Evolutionary conservation across 1,140 invertebrate genomes (phyloP).

Genomic region (Phymastichus coffea): DNA sequence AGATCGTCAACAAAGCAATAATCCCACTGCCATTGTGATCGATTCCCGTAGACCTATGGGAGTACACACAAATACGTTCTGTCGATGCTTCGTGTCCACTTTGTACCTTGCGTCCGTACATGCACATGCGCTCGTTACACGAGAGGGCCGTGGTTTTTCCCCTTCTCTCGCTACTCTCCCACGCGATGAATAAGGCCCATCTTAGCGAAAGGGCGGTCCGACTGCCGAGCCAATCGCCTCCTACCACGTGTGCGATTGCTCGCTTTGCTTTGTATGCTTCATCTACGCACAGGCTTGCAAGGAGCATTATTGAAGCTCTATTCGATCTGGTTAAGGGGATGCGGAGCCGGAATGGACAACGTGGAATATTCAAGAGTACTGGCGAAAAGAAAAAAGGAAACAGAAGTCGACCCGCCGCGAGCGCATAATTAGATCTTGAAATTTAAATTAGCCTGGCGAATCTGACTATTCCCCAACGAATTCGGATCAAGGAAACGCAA

Average conservation of each 20-base stretch:
- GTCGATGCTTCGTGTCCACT: no score
- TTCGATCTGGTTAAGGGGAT: neutral
- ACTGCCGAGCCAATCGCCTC: constrained; percentile 50
- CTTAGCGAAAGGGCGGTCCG: constrained; percentile 50
- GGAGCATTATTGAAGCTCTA: no score
- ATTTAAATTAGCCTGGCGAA: constrained; percentile 29
- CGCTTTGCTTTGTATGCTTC: neutral
- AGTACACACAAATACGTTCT: no score
- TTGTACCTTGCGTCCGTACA: neutral
- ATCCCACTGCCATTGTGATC: no score
- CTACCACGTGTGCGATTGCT: constrained; percentile 43
- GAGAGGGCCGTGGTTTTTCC: no score
- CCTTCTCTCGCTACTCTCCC: no score
- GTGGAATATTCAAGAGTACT: constrained; percentile 23
- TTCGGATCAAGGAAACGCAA: constrained; percentile 24
- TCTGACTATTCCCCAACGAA: constrained; percentile 23
- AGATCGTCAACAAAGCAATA: no score
- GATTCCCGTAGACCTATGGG: no score
- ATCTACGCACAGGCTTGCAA: neutral
- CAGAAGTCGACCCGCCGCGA: constrained; percentile 1
- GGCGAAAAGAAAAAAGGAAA: no score
- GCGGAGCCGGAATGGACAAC: neutral
- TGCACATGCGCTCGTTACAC: constrained; percentile 31
- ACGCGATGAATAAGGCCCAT: no score
- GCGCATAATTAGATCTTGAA: constrained; percentile 28